A percentile compares a stretch with the other conserved stretches of the same genome.
These are phyloP conservation scores for Liopterus haemorrhoidalis DNA, from an alignment of 2,888 invertebrate species.

Conservation along the genomic window DNA sequence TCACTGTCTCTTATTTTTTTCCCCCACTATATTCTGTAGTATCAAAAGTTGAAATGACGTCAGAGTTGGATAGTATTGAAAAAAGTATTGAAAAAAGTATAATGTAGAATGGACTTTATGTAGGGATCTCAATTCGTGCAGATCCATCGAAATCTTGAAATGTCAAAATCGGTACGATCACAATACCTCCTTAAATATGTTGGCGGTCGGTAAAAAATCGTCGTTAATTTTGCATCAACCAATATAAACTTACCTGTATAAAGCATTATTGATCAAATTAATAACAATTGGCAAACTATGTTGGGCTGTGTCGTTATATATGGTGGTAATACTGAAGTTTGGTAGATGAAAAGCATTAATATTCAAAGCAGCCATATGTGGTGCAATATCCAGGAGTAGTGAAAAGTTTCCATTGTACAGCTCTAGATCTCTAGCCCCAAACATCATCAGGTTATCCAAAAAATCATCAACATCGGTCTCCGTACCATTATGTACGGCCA, in stretches of 20 bases:
- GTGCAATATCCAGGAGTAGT: constrained; percentile 55
- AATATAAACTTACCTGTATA: constrained; percentile 56
- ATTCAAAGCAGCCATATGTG: constrained; percentile 63
- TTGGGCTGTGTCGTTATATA: constrained; percentile 73
- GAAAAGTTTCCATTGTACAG: constrained; percentile 63
- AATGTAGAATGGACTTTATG: no score
- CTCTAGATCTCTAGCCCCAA: constrained; percentile 43
- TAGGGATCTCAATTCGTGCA: no score
- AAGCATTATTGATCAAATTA: constrained; percentile 64
- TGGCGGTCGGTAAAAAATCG: no score
- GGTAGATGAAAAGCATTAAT: constrained; percentile 48
- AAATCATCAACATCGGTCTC: constrained; percentile 41
- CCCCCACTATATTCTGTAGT: no score
- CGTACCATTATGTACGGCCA: constrained; percentile 58
- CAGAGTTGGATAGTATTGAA: no score
- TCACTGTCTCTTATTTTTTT: no score
- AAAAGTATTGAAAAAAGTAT: no score
- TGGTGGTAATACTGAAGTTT: constrained; percentile 52
- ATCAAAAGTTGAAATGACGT: no score
- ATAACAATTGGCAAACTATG: constrained; percentile 72
- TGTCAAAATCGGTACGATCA: no score
- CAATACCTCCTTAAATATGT: no score
- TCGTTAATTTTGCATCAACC: no score
- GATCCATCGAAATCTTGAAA: no score
- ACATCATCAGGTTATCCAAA: constrained; percentile 37